These are phyloP conservation scores for Macroteleia sp. DNA, from an alignment of 2,888 invertebrate genomes.

Conservation along the genomic window DNA sequence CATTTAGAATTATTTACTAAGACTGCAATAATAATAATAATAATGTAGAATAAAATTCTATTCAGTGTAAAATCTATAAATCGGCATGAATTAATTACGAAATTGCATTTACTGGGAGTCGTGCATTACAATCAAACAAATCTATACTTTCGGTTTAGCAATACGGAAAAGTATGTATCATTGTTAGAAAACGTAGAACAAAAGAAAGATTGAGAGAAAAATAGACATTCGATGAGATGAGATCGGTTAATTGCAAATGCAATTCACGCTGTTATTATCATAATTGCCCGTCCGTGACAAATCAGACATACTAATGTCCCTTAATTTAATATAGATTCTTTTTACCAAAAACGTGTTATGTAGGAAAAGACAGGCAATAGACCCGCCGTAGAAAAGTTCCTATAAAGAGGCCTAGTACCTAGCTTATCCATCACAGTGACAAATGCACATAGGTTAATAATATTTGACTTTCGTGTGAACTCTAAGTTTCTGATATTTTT, in stretches of 20 bases:
- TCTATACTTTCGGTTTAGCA: not conserved
- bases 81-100: slow-evolving; percentile 20
- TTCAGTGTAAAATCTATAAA: slow-evolving; percentile 46
- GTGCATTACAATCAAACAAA: slow-evolving; percentile 8
- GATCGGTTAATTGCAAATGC: slow-evolving; percentile 70
- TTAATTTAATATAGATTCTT: not conserved
- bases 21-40: slow-evolving; percentile 44
- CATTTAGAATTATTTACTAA: slow-evolving; percentile 46
- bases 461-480: slow-evolving; percentile 46
- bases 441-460: slow-evolving; percentile 59
- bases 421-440: slow-evolving; percentile 57
- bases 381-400: slow-evolving; percentile 27
- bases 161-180: not conserved
- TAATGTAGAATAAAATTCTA: slow-evolving; percentile 66
- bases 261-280: slow-evolving; percentile 63
- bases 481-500: slow-evolving; percentile 33
- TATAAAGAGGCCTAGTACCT: slow-evolving; percentile 37
- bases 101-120: slow-evolving; percentile 39
- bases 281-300: slow-evolving; percentile 41
- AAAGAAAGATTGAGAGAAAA: not conserved
- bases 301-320: slow-evolving; percentile 1
- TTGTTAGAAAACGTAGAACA: not conserved
- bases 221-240: slow-evolving; percentile 47
- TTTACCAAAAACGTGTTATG: not conserved
- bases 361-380: slow-evolving; percentile 46